Evolutionary conservation across 1,140 invertebrate species (phyloP).

Genomic region (Planococcus citri): DNA sequence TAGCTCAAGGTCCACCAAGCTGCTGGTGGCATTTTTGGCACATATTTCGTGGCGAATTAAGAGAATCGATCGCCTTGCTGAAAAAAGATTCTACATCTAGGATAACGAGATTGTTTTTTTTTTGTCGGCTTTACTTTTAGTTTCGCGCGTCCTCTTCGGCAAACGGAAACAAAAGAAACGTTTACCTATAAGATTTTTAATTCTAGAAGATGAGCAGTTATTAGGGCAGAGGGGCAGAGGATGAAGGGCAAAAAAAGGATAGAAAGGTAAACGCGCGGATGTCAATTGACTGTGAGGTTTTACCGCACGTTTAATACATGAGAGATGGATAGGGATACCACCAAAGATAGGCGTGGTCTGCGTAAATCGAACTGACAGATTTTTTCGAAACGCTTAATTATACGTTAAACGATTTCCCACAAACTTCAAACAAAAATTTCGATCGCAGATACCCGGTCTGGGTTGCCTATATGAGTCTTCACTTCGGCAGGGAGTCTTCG

Average conservation of each 20-base stretch:
- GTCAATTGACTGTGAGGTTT: neutral
- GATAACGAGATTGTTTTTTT: too few relatives aligned
- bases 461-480: neutral
- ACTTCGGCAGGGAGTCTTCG: neutral
- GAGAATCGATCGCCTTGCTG: too few relatives aligned
- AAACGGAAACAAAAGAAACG: too few relatives aligned
- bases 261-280: neutral
- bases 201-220: neutral
- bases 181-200: neutral
- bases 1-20: too few relatives aligned
- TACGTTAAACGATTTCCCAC: conserved; percentile 6
- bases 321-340: too few relatives aligned
- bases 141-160: too few relatives aligned
- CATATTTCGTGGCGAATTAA: too few relatives aligned
- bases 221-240: too few relatives aligned
- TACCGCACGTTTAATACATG: neutral
- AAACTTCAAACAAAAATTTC: conserved; percentile 8
- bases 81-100: too few relatives aligned
- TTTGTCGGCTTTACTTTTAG: too few relatives aligned
- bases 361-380: conserved; percentile 6
- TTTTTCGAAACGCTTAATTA: conserved; percentile 4
- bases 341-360: neutral
- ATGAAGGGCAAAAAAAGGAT: too few relatives aligned
- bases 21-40: too few relatives aligned
- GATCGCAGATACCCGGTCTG: neutral